Base-by-base conservation (phyloP, 2,797 vertebrate genomes). In the Allobates femoralis region DNA sequence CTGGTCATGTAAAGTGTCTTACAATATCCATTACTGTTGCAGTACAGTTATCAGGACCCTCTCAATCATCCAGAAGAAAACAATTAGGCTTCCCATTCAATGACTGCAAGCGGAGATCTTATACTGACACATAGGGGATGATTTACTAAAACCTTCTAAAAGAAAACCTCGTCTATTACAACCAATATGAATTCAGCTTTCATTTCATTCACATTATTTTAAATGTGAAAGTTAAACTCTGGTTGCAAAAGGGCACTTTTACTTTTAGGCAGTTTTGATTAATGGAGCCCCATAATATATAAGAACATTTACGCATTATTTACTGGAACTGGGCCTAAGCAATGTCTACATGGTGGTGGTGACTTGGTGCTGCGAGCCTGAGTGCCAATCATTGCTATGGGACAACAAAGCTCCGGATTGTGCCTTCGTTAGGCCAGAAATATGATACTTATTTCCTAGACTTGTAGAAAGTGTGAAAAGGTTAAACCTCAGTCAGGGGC, bases 401-500 rank as follows among this genome's bases (percentile, higher is more conserved):
- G 55, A 83, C 81, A 83, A 83, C 81, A 83, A 83, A 76, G 71
- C 69, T 14, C 6, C 19, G 21, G 82, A 74, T 76, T 84, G 71
- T 76, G 82, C 58, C 5, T 23, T 28, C 5, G 81, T 6, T 5
- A 15, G 23, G 19, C 30, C 2, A 60, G 64, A 56, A 64, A 84
- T 84, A 76, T 60, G 15, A 41, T 12, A 46, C 69, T 76, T 76
- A 37, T 84, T 84, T 62, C 23, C 26, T 28, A 60, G 71, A 3
- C 5, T 26, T 34, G 28, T 19, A 3, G 56, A 84, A 76, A 71
- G 82, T 76, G 55, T 60, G 67, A 74, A 26, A 55, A 83, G 51
- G 37, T 34, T 32, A 26, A 5, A 51, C 21, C 79, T 64, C 32
- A 34, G 23, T 62, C 11, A 28, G 30, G 5, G 7, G 46, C 41